These are phyloP conservation scores for Mythimna albipuncta DNA, from an alignment of 2,888 invertebrate genomes.

Conservation along the genomic window DNA sequence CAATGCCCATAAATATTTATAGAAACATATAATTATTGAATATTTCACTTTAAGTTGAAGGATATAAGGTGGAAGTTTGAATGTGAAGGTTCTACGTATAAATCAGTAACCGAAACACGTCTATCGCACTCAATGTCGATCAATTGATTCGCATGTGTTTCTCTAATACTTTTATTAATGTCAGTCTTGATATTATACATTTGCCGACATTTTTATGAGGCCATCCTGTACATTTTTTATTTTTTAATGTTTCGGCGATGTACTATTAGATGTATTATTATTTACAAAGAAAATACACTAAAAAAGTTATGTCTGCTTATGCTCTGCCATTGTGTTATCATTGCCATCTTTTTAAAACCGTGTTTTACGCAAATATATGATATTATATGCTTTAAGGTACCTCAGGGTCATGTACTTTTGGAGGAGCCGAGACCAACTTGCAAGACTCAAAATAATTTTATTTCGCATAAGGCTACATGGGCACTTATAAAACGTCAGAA, in stretches of 20 bases:
- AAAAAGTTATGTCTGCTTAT: too few relatives aligned
- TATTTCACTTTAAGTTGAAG: conserved; percentile 35
- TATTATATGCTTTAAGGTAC: too few relatives aligned
- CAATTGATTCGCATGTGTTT: conserved; percentile 54
- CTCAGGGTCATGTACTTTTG: too few relatives aligned
- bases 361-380: too few relatives aligned
- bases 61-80: conserved; percentile 46
- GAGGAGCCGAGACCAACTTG: too few relatives aligned
- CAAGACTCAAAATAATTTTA: too few relatives aligned
- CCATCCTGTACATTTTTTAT: background rate
- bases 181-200: conserved; percentile 23
- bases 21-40: conserved; percentile 14
- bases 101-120: conserved; percentile 66
- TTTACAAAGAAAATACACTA: too few relatives aligned
- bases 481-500: too few relatives aligned
- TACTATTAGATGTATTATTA: too few relatives aligned
- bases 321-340: too few relatives aligned
- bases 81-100: conserved; percentile 34
- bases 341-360: too few relatives aligned
- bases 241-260: background rate
- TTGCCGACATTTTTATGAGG: conserved; percentile 1
- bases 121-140: conserved; percentile 65
- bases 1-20: conserved; percentile 61
- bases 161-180: conserved; percentile 34
- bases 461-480: too few relatives aligned